Evolutionary conservation across 2,113 vertebrate genomes (phyloP).

Genomic region (Ginglymostoma cirratum): DNA sequence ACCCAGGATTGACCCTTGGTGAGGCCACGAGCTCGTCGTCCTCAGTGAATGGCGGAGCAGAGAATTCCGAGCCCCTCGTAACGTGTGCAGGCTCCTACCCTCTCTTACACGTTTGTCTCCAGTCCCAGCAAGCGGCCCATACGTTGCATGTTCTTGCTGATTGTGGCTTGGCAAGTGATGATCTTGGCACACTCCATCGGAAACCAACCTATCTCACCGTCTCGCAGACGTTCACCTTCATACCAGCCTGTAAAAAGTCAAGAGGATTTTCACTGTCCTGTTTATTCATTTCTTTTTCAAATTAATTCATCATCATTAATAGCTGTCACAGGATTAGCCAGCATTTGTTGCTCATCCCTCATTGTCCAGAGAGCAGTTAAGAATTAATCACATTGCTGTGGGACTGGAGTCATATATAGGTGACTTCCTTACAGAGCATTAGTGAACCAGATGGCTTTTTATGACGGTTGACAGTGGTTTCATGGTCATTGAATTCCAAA

Average conservation of each 20-base stretch:
- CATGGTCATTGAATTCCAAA: too few relatives aligned
- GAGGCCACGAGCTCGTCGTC: background rate
- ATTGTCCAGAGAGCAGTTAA: too few relatives aligned
- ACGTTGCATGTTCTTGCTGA: slow-evolving; percentile 88
- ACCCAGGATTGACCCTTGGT: background rate
- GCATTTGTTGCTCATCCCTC: too few relatives aligned
- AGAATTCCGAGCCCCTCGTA: background rate
- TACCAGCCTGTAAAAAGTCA: slow-evolving; percentile 73
- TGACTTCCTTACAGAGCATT: too few relatives aligned
- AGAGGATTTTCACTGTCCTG: background rate
- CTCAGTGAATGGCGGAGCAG: background rate
- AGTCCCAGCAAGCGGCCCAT: slow-evolving; percentile 89
- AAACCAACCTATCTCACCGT: slow-evolving; percentile 88
- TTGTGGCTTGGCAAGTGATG: slow-evolving; percentile 82
- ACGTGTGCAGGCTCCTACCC: background rate
- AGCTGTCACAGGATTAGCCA: too few relatives aligned
- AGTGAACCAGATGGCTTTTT: too few relatives aligned
- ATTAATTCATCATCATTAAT: too few relatives aligned
- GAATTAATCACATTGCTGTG: too few relatives aligned
- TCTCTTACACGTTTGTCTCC: slow-evolving; percentile 77
- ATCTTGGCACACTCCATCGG: slow-evolving; percentile 74
- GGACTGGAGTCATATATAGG: too few relatives aligned
- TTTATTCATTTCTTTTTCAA: background rate
- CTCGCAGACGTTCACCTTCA: slow-evolving; percentile 82
- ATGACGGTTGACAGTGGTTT: too few relatives aligned